Evolutionary conservation across 2,113 vertebrate genomes (phyloP).

Genomic region (Notothenia coriiceps): DNA sequence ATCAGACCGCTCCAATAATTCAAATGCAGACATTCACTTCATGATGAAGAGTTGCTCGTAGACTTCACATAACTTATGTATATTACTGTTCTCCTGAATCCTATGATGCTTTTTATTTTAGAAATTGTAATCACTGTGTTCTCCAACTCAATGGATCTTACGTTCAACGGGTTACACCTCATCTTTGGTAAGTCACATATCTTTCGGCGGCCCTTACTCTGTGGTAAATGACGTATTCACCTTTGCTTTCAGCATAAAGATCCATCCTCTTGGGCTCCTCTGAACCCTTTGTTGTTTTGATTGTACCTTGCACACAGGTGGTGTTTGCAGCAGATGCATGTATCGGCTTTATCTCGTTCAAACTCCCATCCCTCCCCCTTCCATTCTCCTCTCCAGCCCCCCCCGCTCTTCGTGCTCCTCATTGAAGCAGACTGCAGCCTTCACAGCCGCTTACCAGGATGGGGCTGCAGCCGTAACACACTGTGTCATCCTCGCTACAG

Average conservation of each 20-base stretch:
- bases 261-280: neutral
- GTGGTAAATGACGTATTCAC: constrained; percentile 1
- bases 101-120: neutral
- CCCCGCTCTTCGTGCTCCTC: constrained; percentile 18
- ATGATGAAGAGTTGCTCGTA: neutral
- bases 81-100: neutral
- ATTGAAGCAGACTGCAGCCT: constrained; percentile 67
- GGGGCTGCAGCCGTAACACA: constrained; percentile 62
- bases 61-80: neutral
- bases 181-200: neutral
- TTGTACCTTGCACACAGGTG: constrained; percentile 13
- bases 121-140: neutral
- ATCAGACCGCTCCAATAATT: too few species aligned
- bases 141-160: neutral
- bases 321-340: constrained; percentile 33
- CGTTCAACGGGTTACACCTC: neutral
- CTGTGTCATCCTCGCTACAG: constrained; percentile 78
- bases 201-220: neutral
- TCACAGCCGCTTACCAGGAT: constrained; percentile 60
- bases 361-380: neutral
- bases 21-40: neutral
- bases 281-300: constrained; percentile 8
- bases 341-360: constrained; percentile 27
- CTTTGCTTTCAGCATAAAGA: constrained; percentile 1
- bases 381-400: neutral